These are phyloP conservation scores for Drosophila picticornis DNA, from an alignment of 2,888 invertebrate species.

Conservation along the genomic window DNA sequence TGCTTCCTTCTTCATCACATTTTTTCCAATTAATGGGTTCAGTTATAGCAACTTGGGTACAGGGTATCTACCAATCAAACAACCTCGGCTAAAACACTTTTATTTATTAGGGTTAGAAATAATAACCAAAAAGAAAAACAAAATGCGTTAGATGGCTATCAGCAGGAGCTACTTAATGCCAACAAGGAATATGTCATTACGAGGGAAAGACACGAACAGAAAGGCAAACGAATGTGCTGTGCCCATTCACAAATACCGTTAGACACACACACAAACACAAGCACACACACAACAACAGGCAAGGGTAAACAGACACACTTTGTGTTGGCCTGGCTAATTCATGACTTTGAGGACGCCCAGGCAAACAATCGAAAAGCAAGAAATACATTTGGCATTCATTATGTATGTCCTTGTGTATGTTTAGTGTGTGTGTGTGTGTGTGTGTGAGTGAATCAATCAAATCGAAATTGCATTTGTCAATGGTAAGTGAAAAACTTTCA, in stretches of 20 bases:
- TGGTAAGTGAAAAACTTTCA: slow-evolving; percentile 14
- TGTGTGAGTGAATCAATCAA: slow-evolving; percentile 63
- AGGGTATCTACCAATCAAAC: not conserved
- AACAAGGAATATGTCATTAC: slow-evolving; percentile 37
- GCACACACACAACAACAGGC: slow-evolving; percentile 13
- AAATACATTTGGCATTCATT: slow-evolving; percentile 61
- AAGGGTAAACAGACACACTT: slow-evolving; percentile 57
- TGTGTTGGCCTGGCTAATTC: slow-evolving; percentile 67
- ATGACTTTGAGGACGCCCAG: slow-evolving; percentile 66
- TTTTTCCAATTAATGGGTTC: not conserved
- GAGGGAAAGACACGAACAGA: slow-evolving; percentile 13
- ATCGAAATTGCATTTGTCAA: slow-evolving; percentile 65
- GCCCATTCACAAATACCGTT: slow-evolving; percentile 70
- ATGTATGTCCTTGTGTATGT: slow-evolving; percentile 42
- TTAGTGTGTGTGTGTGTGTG: slow-evolving; percentile 8
- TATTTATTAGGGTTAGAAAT: not conserved
- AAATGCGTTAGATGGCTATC: slow-evolving; percentile 40
- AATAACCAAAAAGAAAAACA: slow-evolving; percentile 10
- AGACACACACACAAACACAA: slow-evolving; percentile 26
- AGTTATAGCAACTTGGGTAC: not conserved
- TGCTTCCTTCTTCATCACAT: not conserved
- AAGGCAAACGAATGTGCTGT: slow-evolving; percentile 15
- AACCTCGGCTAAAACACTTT: not conserved
- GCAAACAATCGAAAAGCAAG: slow-evolving; percentile 60
- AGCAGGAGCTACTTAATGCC: slow-evolving; percentile 49